These are phyloP conservation scores for Syngnathus scovelli DNA, from an alignment of 2,113 vertebrate species.

Conservation along the genomic window DNA sequence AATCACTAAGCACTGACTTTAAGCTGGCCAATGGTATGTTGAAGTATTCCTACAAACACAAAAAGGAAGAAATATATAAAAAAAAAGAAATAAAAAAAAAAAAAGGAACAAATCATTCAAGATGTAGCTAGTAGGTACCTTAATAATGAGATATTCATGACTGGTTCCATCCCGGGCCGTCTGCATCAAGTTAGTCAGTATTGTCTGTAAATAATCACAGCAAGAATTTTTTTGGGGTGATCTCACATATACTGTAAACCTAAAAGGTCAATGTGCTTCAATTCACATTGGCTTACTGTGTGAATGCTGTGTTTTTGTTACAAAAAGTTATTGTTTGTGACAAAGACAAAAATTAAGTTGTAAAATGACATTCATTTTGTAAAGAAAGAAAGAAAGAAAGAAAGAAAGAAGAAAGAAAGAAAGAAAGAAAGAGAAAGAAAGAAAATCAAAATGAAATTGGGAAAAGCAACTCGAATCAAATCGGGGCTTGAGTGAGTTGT, in stretches of 20 bases:
- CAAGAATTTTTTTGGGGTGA: not conserved
- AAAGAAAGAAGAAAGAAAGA: too few relatives aligned
- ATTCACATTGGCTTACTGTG: not conserved
- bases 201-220: constrained; percentile 50
- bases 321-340: too few relatives aligned
- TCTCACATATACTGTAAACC: not conserved
- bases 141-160: constrained; percentile 54
- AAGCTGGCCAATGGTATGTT: constrained; percentile 53
- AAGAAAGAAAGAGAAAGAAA: too few relatives aligned
- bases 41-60: constrained; percentile 67
- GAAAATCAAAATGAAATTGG: too few relatives aligned
- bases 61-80: not conserved
- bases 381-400: too few relatives aligned
- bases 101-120: not conserved
- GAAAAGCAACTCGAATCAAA: too few relatives aligned
- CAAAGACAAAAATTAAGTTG: too few relatives aligned
- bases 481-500: too few relatives aligned
- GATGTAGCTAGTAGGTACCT: constrained; percentile 45
- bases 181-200: constrained; percentile 67
- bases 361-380: too few relatives aligned
- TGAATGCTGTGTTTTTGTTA: not conserved
- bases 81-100: not conserved
- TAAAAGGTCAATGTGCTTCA: not conserved
- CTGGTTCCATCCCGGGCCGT: constrained; percentile 47
- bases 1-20: constrained; percentile 51